A percentile compares a stretch with the other conserved stretches of the same genome.
phyloP scores from a whole-genome alignment of 2,888 invertebrate genomes.

The Arenicola marina region DNA sequence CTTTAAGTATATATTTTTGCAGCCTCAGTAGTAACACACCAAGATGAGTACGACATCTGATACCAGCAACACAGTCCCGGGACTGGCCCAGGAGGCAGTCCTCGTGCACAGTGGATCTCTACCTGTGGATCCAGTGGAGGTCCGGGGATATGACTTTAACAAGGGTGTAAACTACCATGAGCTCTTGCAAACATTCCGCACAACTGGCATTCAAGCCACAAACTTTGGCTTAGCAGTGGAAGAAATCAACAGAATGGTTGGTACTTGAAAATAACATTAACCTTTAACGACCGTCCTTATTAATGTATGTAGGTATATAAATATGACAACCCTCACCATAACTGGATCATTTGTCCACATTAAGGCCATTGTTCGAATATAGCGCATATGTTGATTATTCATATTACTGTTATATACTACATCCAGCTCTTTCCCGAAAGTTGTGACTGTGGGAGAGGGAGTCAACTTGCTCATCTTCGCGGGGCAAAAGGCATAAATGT shows the following conservation, averaged over 20 bases:
- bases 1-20: too few species aligned
- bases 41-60: too few species aligned
- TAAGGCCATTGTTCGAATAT: too few species aligned
- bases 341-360: too few species aligned
- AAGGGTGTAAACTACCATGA: slow-evolving; percentile 81
- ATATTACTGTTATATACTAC: neutral
- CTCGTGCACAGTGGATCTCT: slow-evolving; percentile 30
- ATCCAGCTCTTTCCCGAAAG: neutral
- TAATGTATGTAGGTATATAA: too few species aligned
- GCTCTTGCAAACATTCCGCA: slow-evolving; percentile 77
- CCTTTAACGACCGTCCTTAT: too few species aligned
- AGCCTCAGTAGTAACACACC: too few species aligned
- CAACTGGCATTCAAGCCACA: slow-evolving; percentile 96
- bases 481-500: too few species aligned
- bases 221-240: slow-evolving; percentile 88
- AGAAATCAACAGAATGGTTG: slow-evolving; percentile 88
- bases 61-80: too few species aligned
- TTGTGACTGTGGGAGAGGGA: too few species aligned
- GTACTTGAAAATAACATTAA: slow-evolving; percentile 1
- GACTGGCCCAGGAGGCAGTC: slow-evolving; percentile 19
- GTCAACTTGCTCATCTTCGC: too few species aligned
- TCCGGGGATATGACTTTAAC: slow-evolving; percentile 90
- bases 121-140: slow-evolving; percentile 36
- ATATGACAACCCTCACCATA: too few species aligned
- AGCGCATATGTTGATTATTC: slow-evolving; percentile 12